Evolutionary conservation across 2,113 vertebrate genomes (phyloP).

Genomic region (Irena cyanogastra): DNA sequence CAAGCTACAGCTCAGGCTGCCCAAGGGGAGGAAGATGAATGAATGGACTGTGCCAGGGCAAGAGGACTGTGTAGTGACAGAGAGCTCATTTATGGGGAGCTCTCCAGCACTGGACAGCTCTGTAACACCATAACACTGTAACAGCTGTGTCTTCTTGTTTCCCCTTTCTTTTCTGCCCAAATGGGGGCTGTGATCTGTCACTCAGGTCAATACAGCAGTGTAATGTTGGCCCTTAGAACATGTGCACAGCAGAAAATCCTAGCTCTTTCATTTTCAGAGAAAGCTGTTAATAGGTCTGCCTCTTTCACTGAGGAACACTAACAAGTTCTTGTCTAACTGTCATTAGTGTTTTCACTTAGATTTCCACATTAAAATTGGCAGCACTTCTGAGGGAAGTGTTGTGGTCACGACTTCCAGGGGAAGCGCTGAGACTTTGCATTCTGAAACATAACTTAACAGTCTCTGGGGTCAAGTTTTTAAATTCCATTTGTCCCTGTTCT

Average conservation of each 20-base stretch:
- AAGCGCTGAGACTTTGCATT: not conserved
- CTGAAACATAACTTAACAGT: not conserved
- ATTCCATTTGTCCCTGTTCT: not conserved
- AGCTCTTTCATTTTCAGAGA: not conserved
- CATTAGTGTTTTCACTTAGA: not conserved
- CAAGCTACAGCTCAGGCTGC: not conserved
- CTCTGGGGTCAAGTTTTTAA: not conserved
- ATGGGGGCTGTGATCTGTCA: not conserved
- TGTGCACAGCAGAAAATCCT: not conserved
- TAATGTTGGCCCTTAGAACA: not conserved
- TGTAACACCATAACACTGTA: not conserved
- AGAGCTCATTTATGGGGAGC: not conserved
- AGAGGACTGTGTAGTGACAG: not conserved
- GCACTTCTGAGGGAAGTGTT: not conserved
- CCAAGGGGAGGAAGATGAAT: not conserved
- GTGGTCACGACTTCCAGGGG: not conserved
- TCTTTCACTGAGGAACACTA: not conserved
- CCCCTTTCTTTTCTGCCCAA: not conserved
- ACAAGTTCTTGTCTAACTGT: not conserved
- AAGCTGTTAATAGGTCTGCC: not conserved
- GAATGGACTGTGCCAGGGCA: not conserved
- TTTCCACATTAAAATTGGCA: not conserved
- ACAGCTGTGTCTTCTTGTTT: not conserved
- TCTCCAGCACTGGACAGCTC: not conserved
- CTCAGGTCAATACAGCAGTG: not conserved